These are phyloP conservation scores for human DNA, from an alignment of 2,113 vertebrate genomes.

Conservation along the genomic window GRCh38 chr1:206100001-206100500, in stretches of 20 bases:
- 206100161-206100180: not conserved
- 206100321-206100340: not conserved
- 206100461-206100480: not conserved
- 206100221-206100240: no score
- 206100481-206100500: not conserved
- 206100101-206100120: not conserved
- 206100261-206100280: not conserved
- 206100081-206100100: not conserved
- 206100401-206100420: not conserved
- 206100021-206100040: not conserved
- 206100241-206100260: not conserved
- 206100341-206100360: not conserved
- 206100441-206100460: not conserved
- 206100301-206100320: not conserved
- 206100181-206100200: not conserved
- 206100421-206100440: not conserved
- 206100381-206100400: not conserved
- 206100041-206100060: no score
- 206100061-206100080: not conserved
- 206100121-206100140: not conserved
- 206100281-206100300: not conserved
- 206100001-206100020: not conserved
- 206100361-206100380: fast-evolving
- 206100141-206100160: not conserved
- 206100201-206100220: not conserved